These are phyloP conservation scores for Umimayanthus chanpuru DNA, from an alignment of 92 coral and sea anemone species.

Conservation along the genomic window DNA sequence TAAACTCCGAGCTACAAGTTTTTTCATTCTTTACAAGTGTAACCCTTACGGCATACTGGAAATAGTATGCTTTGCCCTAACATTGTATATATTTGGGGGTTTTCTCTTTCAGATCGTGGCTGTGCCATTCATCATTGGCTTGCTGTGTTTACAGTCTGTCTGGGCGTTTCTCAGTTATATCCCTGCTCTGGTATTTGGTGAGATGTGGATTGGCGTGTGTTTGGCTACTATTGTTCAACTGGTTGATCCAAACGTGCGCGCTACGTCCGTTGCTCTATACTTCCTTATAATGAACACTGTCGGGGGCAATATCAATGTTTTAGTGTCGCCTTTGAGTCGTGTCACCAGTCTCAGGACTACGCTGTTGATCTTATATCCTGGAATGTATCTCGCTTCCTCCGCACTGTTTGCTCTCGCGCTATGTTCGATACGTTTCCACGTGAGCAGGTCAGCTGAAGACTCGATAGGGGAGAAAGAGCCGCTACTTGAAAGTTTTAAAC, in stretches of 20 bases:
- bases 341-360: slow-evolving; percentile 15
- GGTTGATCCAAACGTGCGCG: slow-evolving; percentile 22
- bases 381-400: slow-evolving; percentile 16
- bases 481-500: background rate
- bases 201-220: slow-evolving; percentile 37
- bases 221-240: slow-evolving; percentile 15
- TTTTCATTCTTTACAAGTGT: no score
- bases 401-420: background rate
- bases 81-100: background rate
- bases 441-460: background rate
- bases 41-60: no score
- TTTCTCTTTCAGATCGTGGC: slow-evolving; percentile 18
- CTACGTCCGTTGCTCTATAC: slow-evolving; percentile 26
- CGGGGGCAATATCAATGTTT: slow-evolving; percentile 40
- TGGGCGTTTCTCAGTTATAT: slow-evolving; percentile 25
- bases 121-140: slow-evolving; percentile 8
- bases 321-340: slow-evolving; percentile 18
- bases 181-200: slow-evolving; percentile 13
- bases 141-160: slow-evolving; percentile 19
- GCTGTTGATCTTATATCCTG: slow-evolving; percentile 21
- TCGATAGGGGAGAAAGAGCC: background rate
- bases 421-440: background rate
- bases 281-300: slow-evolving; percentile 29
- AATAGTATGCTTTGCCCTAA: background rate
- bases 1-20: no score